Evolutionary conservation across 2,888 invertebrate species (phyloP).

Genomic region (Athalia circularis): DNA sequence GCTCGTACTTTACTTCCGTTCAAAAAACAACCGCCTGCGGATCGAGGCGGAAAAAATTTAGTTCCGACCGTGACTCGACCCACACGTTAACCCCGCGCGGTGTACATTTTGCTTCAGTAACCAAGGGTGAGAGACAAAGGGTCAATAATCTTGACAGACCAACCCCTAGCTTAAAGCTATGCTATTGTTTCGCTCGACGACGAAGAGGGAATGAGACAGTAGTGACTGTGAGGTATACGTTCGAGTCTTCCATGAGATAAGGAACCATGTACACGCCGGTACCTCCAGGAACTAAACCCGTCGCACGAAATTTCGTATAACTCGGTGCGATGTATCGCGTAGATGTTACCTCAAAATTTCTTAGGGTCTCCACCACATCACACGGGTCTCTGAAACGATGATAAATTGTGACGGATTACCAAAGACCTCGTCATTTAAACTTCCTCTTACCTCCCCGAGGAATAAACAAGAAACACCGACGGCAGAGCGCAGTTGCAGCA

Average conservation of each 20-base stretch:
- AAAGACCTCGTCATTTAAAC: neutral
- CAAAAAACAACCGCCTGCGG: neutral
- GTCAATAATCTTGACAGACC: slow-evolving; percentile 43
- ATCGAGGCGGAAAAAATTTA: neutral
- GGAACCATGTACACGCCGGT: no score
- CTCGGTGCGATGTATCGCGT: neutral
- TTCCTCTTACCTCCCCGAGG: slow-evolving; percentile 20
- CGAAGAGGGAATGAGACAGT: neutral
- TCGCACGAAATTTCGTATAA: slow-evolving; percentile 3
- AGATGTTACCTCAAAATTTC: slow-evolving; percentile 22
- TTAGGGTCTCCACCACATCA: neutral
- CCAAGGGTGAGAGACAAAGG: slow-evolving; percentile 31
- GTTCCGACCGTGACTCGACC: slow-evolving; percentile 21
- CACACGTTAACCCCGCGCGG: slow-evolving; percentile 5
- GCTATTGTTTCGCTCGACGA: slow-evolving; percentile 28
- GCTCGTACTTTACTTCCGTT: no score
- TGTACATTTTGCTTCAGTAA: slow-evolving; percentile 2
- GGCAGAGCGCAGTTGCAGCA: no score
- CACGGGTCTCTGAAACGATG: slow-evolving; percentile 1
- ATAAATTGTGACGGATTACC: slow-evolving; percentile 40
- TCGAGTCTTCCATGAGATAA: slow-evolving; percentile 12
- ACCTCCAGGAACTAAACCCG: neutral
- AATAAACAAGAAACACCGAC: neutral
- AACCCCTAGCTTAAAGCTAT: slow-evolving; percentile 31
- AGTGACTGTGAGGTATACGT: neutral